Evolutionary conservation across 2,888 invertebrate species (phyloP).

Genomic region (Malthinus flaveolus): DNA sequence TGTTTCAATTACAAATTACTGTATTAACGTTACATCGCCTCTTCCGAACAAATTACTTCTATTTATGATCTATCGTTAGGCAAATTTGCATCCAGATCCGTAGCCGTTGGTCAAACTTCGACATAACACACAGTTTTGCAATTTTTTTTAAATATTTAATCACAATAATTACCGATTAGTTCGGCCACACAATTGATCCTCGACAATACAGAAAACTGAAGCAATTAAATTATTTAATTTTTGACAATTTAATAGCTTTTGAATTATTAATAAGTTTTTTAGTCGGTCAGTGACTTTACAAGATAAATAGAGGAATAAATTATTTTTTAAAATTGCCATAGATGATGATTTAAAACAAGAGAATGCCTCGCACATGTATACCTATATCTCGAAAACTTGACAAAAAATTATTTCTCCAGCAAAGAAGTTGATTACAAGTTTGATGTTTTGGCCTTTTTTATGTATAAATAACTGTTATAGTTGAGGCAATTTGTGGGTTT

Average conservation of each 20-base stretch:
- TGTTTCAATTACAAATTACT: slow-evolving; percentile 51
- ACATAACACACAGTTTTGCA: neutral
- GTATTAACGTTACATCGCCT: slow-evolving; percentile 46
- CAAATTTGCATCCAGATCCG: slow-evolving; percentile 21
- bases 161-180: too few relatives aligned
- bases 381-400: neutral
- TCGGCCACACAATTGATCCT: too few relatives aligned
- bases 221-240: slow-evolving; percentile 2
- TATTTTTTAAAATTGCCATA: neutral
- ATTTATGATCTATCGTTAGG: slow-evolving; percentile 23
- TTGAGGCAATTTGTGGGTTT: too few relatives aligned
- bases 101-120: slow-evolving; percentile 8
- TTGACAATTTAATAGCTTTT: slow-evolving; percentile 7
- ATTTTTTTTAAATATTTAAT: too few relatives aligned
- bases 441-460: too few relatives aligned
- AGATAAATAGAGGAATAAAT: neutral
- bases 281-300: slow-evolving; percentile 4
- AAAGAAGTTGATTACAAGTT: too few relatives aligned
- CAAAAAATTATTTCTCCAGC: neutral
- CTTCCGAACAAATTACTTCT: slow-evolving; percentile 25
- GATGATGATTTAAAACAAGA: neutral
- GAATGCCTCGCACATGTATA: too few relatives aligned
- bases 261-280: slow-evolving; percentile 6
- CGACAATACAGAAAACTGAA: neutral
- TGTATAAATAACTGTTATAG: too few relatives aligned